These are phyloP conservation scores for Caenorhabditis macrosperma DNA, from an alignment of 2,888 invertebrate species.

Conservation along the genomic window DNA sequence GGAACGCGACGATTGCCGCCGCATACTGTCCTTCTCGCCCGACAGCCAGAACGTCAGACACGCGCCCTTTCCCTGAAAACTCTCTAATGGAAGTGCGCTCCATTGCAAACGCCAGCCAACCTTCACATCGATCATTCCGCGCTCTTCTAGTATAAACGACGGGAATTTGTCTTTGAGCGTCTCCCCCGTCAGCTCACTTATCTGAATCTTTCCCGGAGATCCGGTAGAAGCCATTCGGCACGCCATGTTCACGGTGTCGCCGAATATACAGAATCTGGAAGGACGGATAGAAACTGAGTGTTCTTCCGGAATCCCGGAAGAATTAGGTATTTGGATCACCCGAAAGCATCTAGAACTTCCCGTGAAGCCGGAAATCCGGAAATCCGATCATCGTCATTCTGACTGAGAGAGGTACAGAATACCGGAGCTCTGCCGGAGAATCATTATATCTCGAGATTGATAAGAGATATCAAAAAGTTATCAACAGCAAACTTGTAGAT, in stretches of 20 bases:
- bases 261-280: conserved; percentile 69
- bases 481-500: too few relatives aligned
- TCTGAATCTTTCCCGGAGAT: conserved; percentile 64
- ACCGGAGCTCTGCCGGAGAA: too few relatives aligned
- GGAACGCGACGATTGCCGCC: conserved; percentile 27
- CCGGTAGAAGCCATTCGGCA: conserved; percentile 67
- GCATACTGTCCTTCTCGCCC: conserved; percentile 50
- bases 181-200: conserved; percentile 57
- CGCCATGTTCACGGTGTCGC: conserved; percentile 70
- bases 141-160: conserved; percentile 59
- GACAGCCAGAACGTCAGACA: conserved; percentile 64
- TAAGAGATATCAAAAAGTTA: too few relatives aligned
- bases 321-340: too few relatives aligned
- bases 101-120: conserved; percentile 10
- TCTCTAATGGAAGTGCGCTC: too few relatives aligned
- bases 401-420: too few relatives aligned
- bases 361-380: too few relatives aligned
- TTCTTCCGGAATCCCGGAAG: too few relatives aligned
- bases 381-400: too few relatives aligned
- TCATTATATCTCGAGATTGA: too few relatives aligned
- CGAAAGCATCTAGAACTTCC: too few relatives aligned
- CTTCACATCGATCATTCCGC: conserved; percentile 67
- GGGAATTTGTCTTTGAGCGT: conserved; percentile 57
- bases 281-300: too few relatives aligned
- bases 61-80: conserved; percentile 65